Evolutionary conservation across 2,888 invertebrate species (phyloP).

Genomic region (Acanthacorydalis orientalis): DNA sequence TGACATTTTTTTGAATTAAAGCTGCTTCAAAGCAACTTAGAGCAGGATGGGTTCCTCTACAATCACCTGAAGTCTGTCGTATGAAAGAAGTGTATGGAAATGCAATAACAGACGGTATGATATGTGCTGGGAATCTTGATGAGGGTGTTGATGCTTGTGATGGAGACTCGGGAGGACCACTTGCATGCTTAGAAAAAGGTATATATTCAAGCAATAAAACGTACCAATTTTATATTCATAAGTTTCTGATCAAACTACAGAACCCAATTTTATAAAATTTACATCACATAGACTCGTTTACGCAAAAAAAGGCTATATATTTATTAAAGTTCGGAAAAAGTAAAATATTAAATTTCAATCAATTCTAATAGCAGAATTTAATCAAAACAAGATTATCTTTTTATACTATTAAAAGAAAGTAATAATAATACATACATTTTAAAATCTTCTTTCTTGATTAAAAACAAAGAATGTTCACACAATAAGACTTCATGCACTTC

Average conservation of each 20-base stretch:
- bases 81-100: conserved; percentile 48
- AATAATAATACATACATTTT: too few relatives aligned
- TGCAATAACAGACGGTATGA: conserved; percentile 51
- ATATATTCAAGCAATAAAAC: conserved; percentile 11
- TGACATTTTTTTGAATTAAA: conserved; percentile 21
- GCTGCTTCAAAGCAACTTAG: conserved; percentile 46
- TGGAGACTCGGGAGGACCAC: conserved; percentile 74
- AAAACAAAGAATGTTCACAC: too few relatives aligned
- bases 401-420: too few relatives aligned
- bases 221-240: background rate
- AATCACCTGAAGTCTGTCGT: conserved; percentile 43
- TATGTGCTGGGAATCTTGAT: conserved; percentile 62
- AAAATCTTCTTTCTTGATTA: too few relatives aligned
- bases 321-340: too few relatives aligned
- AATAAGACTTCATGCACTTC: too few relatives aligned
- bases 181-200: conserved; percentile 51
- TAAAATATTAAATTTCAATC: too few relatives aligned
- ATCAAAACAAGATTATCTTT: too few relatives aligned
- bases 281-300: too few relatives aligned
- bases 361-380: too few relatives aligned
- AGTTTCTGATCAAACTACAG: background rate
- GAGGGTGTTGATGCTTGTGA: conserved; percentile 67
- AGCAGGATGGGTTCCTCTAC: conserved; percentile 51
- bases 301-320: too few relatives aligned
- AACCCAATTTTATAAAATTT: background rate